A percentile compares a stretch with the other conserved stretches of the same genome.
Conservation (phyloP, 2,797 vertebrate genomes). For the Yasuhikotakia modesta region DNA sequence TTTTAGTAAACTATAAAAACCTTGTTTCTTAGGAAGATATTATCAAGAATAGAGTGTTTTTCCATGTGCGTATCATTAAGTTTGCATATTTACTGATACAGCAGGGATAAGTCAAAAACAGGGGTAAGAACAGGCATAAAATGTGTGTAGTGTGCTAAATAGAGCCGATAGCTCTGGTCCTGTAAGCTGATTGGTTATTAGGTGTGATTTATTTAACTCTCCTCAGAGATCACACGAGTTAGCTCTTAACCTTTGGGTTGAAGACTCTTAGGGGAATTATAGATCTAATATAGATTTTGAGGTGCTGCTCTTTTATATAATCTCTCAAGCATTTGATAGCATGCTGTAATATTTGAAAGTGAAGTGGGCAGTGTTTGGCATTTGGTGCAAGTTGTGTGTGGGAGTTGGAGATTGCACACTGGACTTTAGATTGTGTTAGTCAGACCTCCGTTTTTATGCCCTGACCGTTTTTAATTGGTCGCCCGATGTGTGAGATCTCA, state of each 20-base stretch:
- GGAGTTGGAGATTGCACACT: constrained; percentile 47
- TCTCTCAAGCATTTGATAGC: neutral
- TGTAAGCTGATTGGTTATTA: neutral
- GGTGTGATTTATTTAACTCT: neutral
- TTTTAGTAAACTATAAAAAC: too few relatives aligned
- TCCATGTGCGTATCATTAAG: too few relatives aligned
- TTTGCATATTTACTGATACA: too few relatives aligned
- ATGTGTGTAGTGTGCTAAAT: too few relatives aligned
- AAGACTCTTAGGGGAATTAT: neutral
- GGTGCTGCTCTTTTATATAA: constrained; percentile 4
- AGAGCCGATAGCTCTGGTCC: neutral
- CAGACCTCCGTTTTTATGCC: constrained; percentile 31
- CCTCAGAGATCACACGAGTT: neutral
- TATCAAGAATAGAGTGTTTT: too few relatives aligned
- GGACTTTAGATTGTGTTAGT: constrained; percentile 31
- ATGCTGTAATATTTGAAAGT: constrained; percentile 28
- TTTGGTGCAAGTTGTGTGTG: constrained; percentile 43
- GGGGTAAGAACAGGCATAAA: too few relatives aligned
- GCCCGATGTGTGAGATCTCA: constrained; percentile 35
- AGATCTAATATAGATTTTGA: constrained; percentile 6
- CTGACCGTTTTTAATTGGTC: constrained; percentile 45
- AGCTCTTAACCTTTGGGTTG: neutral
- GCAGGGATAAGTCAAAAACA: too few relatives aligned
- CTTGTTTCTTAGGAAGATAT: too few relatives aligned
- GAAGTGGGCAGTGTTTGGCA: constrained; percentile 48